A percentile compares a stretch with the other conserved stretches of the same genome.
Evolutionary conservation across 2,113 vertebrate species (phyloP).

Genomic region (Gobio gobio): DNA sequence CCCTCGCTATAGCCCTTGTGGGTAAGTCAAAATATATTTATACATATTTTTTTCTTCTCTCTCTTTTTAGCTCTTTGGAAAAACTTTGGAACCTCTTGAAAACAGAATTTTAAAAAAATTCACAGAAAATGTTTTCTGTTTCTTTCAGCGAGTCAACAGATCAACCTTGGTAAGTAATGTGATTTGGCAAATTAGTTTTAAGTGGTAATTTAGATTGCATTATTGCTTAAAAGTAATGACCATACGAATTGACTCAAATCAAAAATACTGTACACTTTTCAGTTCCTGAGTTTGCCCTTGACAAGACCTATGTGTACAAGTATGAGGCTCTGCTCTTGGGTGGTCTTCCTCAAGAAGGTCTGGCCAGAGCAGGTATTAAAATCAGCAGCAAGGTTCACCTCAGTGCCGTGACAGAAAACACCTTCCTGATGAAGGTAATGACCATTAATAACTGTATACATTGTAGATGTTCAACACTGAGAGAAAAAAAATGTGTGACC

Average conservation of each 20-base stretch:
- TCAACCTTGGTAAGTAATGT: constrained; percentile 57
- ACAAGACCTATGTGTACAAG: constrained; percentile 73
- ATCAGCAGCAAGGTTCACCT: constrained; percentile 77
- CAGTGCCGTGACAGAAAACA: constrained; percentile 56
- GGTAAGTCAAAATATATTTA: constrained; percentile 72
- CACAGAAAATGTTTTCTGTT: background rate
- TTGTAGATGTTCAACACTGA: background rate
- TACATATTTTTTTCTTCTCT: rapidly evolving
- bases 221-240: background rate
- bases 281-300: constrained; percentile 76
- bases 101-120: background rate
- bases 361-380: constrained; percentile 75
- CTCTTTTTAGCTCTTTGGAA: background rate
- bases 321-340: constrained; percentile 78
- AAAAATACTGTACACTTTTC: background rate
- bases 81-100: background rate
- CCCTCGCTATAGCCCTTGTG: constrained; percentile 78
- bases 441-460: constrained; percentile 60
- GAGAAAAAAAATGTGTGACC: background rate
- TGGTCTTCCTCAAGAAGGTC: constrained; percentile 75
- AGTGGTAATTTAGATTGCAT: background rate
- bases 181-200: background rate
- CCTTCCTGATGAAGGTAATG: constrained; percentile 46
- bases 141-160: constrained; percentile 60
- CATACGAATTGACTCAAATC: background rate